These are phyloP conservation scores for Sminthurides bifidus DNA, from an alignment of 1,140 invertebrate species.

Conservation along the genomic window DNA sequence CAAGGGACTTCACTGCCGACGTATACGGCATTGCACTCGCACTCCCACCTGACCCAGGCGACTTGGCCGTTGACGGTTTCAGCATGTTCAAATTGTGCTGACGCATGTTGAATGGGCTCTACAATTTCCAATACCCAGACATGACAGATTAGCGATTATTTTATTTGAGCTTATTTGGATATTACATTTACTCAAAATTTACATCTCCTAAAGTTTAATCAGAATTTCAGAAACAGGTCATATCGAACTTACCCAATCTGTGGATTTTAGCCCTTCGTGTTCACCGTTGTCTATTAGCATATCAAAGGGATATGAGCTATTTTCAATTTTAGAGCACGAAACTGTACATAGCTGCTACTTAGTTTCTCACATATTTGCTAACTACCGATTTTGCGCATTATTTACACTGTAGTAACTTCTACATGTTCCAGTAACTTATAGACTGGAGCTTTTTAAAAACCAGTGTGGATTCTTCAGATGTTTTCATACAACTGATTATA, in stretches of 20 bases:
- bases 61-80: constrained; percentile 28
- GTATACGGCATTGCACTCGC: constrained; percentile 26
- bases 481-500: no score
- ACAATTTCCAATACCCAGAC: neutral
- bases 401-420: no score
- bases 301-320: neutral
- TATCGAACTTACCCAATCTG: constrained; percentile 14
- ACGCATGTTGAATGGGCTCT: constrained; percentile 31
- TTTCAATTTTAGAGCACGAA: no score
- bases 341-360: no score
- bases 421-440: no score
- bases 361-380: no score
- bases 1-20: constrained; percentile 35
- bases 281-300: constrained; percentile 20
- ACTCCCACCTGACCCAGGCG: constrained; percentile 20
- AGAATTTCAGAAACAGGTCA: neutral
- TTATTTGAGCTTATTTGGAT: neutral
- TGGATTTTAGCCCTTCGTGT: constrained; percentile 13
- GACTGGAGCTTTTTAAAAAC: no score
- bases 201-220: neutral
- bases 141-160: neutral
- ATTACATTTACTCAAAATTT: neutral
- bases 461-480: no score
- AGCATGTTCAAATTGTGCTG: constrained; percentile 31
- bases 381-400: no score